Conservation (phyloP, 2,113 vertebrate species). For the Alligator sinensis region DNA sequence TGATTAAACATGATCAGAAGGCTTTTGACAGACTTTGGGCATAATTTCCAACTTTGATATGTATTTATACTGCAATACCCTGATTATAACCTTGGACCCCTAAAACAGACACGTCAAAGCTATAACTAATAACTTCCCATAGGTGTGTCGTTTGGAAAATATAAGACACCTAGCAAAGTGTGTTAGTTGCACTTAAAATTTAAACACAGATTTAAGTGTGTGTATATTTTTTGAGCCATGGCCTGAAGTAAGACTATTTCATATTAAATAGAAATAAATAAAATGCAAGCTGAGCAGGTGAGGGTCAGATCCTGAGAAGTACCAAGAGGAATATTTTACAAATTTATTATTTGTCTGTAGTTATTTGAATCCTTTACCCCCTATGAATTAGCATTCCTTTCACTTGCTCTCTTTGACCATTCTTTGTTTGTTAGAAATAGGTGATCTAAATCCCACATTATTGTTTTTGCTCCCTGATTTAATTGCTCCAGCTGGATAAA, state of each 20-base stretch:
- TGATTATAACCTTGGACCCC: conserved; percentile 15
- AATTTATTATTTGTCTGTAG: neutral
- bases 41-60: conserved; percentile 27
- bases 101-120: neutral
- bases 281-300: neutral
- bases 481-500: neutral
- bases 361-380: neutral
- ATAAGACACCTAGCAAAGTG: neutral
- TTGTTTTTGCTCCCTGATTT: neutral
- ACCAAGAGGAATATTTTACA: neutral
- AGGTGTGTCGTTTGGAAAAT: neutral
- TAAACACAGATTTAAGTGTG: rapidly evolving
- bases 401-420: neutral
- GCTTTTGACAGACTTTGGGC: conserved; percentile 39
- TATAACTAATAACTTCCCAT: neutral
- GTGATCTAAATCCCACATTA: neutral
- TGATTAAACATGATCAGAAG: conserved; percentile 66
- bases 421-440: neutral
- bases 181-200: neutral
- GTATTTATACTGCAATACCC: neutral
- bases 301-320: neutral
- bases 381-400: neutral
- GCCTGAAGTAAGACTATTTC: neutral
- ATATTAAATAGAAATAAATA: neutral
- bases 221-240: neutral